Base-by-base conservation (phyloP, 1,140 invertebrate genomes). In the Drosophila simulans region DNA sequence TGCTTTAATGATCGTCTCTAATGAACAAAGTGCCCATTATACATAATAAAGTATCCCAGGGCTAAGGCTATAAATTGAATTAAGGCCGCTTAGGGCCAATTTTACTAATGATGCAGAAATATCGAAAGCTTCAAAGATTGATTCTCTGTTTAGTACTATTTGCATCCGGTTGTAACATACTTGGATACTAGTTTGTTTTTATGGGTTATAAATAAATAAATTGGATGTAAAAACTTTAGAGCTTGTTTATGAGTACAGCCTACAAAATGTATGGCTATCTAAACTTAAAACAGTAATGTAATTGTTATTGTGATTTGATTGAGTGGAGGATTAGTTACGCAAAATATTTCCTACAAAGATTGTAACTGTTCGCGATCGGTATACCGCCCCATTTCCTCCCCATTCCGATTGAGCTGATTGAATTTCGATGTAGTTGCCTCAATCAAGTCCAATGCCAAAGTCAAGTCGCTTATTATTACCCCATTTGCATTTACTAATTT, bases 381-480 rank as follows among this genome's bases (percentile, higher is more conserved):
- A 4, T 5, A 25, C 63, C 25, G 10, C 40, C 42, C 25, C n/a
- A 35, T 20, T 64, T n/a, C 12, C 31, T 17, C 7, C 39, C 46
- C 22, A 20, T 25, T 10, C 13, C 3, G 20, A 22, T 3, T 22
- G 20, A 51, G 39, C 39, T 86, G 82, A 85, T 86, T 85, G 81
- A 81, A 77, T 65, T 81, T 78, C 66, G 64, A 52, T 86, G 82
- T 75, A 55, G 35, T 49, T 40, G 20, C 37, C 66, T 60, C 72
- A 70, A 65, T 65, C 68, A 81, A 66, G 27, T 35, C 27, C 71
- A 74, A 74, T 74, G 71, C 70, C 71, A 74, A 74, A 74, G 71
- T 78, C 68, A 77, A 81, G 56, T 75, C 64, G 82, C 62, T 73
- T 81, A 64, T 62, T 63, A 63, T 69, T 80, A 60, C 22, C 46